Conservation (phyloP, 1,140 invertebrate genomes). For the Sinella curviseta region DNA sequence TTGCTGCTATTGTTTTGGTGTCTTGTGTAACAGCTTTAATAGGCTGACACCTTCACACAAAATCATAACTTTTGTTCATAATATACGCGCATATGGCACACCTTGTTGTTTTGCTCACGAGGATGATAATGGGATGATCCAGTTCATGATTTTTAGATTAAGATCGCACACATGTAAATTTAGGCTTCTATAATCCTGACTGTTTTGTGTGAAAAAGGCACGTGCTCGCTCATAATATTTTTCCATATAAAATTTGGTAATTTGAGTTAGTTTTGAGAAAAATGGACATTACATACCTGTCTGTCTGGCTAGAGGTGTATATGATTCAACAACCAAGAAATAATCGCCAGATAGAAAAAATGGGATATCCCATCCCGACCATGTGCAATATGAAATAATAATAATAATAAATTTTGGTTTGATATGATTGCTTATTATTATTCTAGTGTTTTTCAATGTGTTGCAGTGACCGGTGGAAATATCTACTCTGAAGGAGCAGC, state of each 20-base stretch:
- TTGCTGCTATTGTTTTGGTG: background rate
- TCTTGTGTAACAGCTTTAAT: background rate
- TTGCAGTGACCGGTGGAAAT: conserved; percentile 15
- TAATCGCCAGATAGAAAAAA: background rate
- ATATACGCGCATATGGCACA: background rate
- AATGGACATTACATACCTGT: background rate
- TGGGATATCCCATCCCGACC: background rate
- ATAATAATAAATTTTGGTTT: background rate
- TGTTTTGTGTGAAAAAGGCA: background rate
- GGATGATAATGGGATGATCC: background rate
- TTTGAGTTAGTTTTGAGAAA: background rate
- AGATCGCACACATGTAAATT: background rate
- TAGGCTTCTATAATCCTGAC: background rate
- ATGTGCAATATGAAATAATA: background rate
- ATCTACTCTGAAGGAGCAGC: background rate
- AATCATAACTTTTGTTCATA: background rate
- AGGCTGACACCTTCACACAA: background rate
- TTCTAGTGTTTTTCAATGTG: conserved; percentile 1
- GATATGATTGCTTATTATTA: conserved; percentile 2
- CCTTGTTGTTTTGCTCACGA: background rate
- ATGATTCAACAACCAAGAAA: background rate
- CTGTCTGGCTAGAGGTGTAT: too few relatives aligned
- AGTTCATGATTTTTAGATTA: conserved; percentile 18
- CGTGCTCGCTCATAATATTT: background rate
- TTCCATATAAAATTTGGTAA: background rate